A percentile compares a stretch with the other conserved stretches of the same genome.
These are phyloP conservation scores for Periparus ater DNA, from an alignment of 2,797 vertebrate species.

Conservation along the genomic window DNA sequence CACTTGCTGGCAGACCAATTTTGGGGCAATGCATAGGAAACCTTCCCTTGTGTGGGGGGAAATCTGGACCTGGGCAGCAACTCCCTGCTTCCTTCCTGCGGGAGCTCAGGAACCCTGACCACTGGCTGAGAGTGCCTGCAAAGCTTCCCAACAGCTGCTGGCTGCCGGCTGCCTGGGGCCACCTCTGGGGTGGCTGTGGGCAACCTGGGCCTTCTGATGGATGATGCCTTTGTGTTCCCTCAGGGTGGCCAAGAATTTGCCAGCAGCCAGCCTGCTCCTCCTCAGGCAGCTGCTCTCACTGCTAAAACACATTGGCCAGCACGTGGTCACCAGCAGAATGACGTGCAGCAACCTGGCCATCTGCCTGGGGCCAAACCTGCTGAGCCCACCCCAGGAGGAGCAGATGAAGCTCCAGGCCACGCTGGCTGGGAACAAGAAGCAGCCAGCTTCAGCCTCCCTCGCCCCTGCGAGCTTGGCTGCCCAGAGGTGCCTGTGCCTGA, in stretches of 20 bases:
- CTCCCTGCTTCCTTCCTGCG: rapidly evolving
- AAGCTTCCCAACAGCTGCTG: not conserved
- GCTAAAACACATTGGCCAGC: too few species aligned
- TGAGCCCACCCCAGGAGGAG: not conserved
- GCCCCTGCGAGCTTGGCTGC: not conserved
- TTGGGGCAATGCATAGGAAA: rapidly evolving
- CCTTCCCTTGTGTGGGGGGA: not conserved
- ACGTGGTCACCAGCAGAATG: not conserved
- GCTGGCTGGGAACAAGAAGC: not conserved
- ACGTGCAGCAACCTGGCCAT: not conserved
- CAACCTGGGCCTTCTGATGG: not conserved
- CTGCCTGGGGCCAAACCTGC: not conserved
- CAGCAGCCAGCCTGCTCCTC: not conserved
- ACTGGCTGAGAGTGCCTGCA: not conserved
- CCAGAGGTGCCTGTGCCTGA: not conserved
- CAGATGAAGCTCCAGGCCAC: not conserved
- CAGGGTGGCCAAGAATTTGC: not conserved
- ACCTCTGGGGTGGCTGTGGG: not conserved
- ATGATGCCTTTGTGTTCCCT: not conserved
- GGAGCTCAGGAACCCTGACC: rapidly evolving
- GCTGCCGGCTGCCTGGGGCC: not conserved
- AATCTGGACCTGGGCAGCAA: not conserved
- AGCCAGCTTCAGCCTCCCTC: not conserved
- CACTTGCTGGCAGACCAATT: rapidly evolving
- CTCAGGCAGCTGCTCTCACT: not conserved